Evolutionary conservation across 2,113 vertebrate species (phyloP).

Genomic region (Galeopterus variegatus): DNA sequence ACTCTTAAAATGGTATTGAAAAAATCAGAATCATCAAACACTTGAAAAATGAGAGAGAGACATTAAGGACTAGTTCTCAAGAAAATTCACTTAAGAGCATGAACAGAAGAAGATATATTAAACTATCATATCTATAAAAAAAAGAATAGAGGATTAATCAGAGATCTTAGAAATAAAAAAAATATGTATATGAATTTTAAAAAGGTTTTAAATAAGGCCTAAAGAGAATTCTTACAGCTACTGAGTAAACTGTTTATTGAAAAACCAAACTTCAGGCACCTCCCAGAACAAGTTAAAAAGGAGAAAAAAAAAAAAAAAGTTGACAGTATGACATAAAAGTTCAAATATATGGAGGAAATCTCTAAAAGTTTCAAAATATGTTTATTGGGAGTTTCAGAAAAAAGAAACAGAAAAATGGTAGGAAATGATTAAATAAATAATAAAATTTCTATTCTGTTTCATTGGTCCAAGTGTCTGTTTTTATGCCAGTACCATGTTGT

Average conservation of each 20-base stretch:
- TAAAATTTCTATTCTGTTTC: neutral
- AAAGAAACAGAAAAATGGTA: neutral
- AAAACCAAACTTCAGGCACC: neutral
- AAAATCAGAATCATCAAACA: neutral
- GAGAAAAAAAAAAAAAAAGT: neutral
- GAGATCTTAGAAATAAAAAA: neutral
- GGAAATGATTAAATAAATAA: neutral
- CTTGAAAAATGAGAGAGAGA: slow-evolving; percentile 16
- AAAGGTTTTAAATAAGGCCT: neutral
- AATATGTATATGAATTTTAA: too few species aligned
- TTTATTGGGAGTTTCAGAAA: neutral
- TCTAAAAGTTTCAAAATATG: neutral
- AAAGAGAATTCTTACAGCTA: neutral
- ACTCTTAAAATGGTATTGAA: neutral
- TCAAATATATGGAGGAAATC: neutral
- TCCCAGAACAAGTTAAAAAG: neutral
- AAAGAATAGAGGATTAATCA: neutral
- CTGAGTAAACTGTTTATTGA: neutral
- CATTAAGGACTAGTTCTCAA: neutral
- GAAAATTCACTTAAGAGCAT: neutral
- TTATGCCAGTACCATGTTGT: too few species aligned
- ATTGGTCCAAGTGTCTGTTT: too few species aligned
- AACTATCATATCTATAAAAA: neutral
- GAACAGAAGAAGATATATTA: neutral
- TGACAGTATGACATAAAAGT: neutral